These are phyloP conservation scores for Pristionchus mayeri DNA, from an alignment of 2,888 invertebrate genomes.

Conservation along the genomic window DNA sequence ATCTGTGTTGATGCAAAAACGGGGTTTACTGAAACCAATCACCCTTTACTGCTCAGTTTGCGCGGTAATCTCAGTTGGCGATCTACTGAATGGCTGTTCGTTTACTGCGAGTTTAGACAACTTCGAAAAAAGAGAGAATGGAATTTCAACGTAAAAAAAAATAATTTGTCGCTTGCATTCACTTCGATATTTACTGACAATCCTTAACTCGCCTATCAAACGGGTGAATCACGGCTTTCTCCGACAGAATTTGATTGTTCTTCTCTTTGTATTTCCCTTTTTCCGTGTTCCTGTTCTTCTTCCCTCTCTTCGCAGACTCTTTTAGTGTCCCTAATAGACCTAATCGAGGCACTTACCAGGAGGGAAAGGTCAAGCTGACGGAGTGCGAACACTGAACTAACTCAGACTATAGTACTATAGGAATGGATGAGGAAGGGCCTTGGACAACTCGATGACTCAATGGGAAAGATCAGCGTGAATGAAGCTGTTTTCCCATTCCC, in stretches of 20 bases:
- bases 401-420: no score
- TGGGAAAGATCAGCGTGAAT: neutral
- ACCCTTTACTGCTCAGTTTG: neutral
- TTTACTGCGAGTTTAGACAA: neutral
- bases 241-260: neutral
- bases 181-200: no score
- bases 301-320: neutral
- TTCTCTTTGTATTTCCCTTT: neutral
- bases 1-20: neutral
- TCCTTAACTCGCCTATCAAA: no score
- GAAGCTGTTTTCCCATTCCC: neutral
- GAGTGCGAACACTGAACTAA: neutral
- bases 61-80: neutral
- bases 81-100: neutral
- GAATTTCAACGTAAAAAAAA: no score
- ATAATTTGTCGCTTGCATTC: no score
- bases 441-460: neutral
- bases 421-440: neutral
- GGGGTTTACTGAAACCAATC: neutral
- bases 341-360: constrained; percentile 12
- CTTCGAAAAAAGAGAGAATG: neutral
- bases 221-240: neutral
- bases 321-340: constrained; percentile 36
- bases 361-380: neutral
- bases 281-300: neutral